Evolutionary conservation across 1,140 invertebrate genomes (phyloP).

Genomic region (Ooceraea biroi): DNA sequence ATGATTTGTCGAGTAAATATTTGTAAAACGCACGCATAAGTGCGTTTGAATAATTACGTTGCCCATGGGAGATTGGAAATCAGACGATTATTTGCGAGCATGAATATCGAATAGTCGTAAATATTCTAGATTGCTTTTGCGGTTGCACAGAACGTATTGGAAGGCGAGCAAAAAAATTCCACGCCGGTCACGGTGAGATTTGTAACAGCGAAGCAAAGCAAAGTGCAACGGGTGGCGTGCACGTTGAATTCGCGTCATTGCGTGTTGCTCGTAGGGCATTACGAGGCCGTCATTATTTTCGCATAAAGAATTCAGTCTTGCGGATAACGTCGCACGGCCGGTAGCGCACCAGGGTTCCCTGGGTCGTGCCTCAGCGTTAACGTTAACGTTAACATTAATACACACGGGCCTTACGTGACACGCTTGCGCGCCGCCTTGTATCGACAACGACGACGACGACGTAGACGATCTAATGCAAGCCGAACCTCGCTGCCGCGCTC

Average conservation of each 20-base stretch:
- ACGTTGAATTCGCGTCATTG: conserved; percentile 55
- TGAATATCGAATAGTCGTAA: not conserved
- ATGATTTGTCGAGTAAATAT: conserved; percentile 11
- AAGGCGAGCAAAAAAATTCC: conserved; percentile 45
- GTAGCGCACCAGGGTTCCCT: conserved; percentile 16
- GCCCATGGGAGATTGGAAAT: conserved; percentile 23
- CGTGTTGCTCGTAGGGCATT: conserved; percentile 42
- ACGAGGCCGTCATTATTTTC: conserved; percentile 54
- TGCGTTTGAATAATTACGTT: conserved; percentile 27
- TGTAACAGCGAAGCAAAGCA: too few relatives aligned
- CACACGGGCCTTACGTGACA: conserved; percentile 34
- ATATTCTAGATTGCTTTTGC: conserved; percentile 3
- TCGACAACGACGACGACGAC: conserved; percentile 10
- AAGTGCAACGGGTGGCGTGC: conserved; percentile 9
- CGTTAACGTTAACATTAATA: conserved; percentile 67
- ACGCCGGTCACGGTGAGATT: not conserved
- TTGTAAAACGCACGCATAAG: not conserved
- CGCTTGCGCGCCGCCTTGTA: conserved; percentile 57
- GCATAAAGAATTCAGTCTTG: conserved; percentile 64
- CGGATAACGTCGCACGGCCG: conserved; percentile 35
- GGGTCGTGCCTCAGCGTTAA: conserved; percentile 27
- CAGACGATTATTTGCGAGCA: conserved; percentile 33
- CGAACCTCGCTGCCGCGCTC: conserved; percentile 35
- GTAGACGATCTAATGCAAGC: conserved; percentile 55
- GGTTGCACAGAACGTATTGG: conserved; percentile 6